Evolutionary conservation across 2,888 invertebrate genomes (phyloP), one percentile per base, ranked within the genome.

Genomic region (Cenopis cana): DNA sequence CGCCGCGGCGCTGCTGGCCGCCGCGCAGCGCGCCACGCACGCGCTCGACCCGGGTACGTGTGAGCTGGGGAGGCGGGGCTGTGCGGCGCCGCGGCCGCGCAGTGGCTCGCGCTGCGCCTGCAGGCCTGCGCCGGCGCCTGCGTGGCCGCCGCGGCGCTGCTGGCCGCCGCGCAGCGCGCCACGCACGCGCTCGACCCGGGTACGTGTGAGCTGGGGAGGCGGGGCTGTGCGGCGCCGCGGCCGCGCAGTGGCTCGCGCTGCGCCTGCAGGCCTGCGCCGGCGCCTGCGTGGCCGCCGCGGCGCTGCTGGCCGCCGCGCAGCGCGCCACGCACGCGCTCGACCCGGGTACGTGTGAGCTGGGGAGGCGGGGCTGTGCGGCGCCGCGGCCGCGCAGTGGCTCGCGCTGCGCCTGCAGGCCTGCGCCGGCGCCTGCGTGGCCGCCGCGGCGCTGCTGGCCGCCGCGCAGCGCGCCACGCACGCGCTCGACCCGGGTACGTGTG

Each of bases 321-420:
- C 97, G 97, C 82, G 94, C 96, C 78, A 94, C 95, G 82, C 95
- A 96, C 82, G 93, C 95, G 52, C 41, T 68, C 24, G 38, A 59
- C 20, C 68, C 68, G 52, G 56, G 57, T 71, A 52, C 50, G 14
- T n/a, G 52, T 4, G 95, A 95, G 75, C 94, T 95, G 79, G 24
- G 24, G 24, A 24, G 24, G 24, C 24, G 24, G 24, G 2, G 24
- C 24, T 24, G 24, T 24, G 24, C 24, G 24, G 24, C 62, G 94
- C 95, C 49, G 97, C 97, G 0, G 97, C 97, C 0, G 94, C 96
- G 69, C 96, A 97, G 85, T 99, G 99, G 99, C 94, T 99, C 33
- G 96, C 96, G 74, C 92, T 99, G 77, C 94, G 98, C 64, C 93
- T 99, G 78, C 98, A 98, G 89, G 96, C 96, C 62, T 95, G 96